Evolutionary conservation across 2,797 vertebrate genomes (phyloP).

Genomic region (Cuniculus paca): DNA sequence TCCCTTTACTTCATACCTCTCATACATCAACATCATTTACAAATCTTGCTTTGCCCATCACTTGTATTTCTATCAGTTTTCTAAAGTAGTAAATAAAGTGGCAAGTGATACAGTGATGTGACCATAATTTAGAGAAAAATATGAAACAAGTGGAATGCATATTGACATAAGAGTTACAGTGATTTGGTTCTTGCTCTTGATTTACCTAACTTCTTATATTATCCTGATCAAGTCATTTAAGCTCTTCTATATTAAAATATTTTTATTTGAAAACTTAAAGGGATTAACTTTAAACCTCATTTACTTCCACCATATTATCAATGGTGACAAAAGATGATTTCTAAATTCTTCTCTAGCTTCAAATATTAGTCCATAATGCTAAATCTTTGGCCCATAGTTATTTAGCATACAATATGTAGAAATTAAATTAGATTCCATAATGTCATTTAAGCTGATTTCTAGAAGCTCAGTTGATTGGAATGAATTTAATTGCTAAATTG

Average conservation of each 20-base stretch:
- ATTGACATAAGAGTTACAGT: not conserved
- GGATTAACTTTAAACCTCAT: slow-evolving; percentile 49
- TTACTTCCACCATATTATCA: not conserved
- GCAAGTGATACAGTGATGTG: slow-evolving; percentile 4
- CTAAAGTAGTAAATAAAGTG: slow-evolving; percentile 13
- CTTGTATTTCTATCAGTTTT: slow-evolving; percentile 50
- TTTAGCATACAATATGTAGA: slow-evolving; percentile 34
- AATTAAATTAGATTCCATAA: slow-evolving; percentile 70
- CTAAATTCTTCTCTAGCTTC: slow-evolving; percentile 47
- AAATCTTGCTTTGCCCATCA: not conserved
- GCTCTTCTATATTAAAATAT: slow-evolving; percentile 31
- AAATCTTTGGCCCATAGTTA: slow-evolving; percentile 12
- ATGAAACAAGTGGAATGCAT: not conserved
- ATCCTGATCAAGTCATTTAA: slow-evolving; percentile 46
- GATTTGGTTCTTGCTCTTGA: slow-evolving; percentile 36
- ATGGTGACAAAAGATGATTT: slow-evolving; percentile 24
- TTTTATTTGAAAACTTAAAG: slow-evolving; percentile 34
- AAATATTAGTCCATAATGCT: slow-evolving; percentile 47
- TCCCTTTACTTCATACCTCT: not conserved
- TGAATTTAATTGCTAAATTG: slow-evolving; percentile 70
- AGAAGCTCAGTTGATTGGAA: slow-evolving; percentile 66
- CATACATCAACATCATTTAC: slow-evolving; percentile 17
- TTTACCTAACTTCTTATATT: slow-evolving; percentile 49
- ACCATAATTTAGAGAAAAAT: slow-evolving; percentile 39
- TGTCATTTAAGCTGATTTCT: slow-evolving; percentile 60